phyloP scores from a whole-genome alignment of 2,113 vertebrate species.

The Platysternon megacephalum region DNA sequence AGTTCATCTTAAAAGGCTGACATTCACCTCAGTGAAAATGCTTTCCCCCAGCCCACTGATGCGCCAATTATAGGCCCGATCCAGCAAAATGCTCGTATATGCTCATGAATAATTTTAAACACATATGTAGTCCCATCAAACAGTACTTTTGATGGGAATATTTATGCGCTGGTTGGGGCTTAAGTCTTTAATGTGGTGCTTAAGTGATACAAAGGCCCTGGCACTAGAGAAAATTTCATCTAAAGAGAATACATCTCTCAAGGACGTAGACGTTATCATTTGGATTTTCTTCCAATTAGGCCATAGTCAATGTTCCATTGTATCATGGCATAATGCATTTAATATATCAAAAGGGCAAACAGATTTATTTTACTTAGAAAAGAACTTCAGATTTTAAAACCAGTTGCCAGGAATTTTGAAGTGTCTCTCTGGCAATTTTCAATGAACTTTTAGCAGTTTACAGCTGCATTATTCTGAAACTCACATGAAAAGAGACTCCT shows the following conservation, averaged over 20 bases:
- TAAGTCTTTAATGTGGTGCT: not conserved
- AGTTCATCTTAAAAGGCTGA: not conserved
- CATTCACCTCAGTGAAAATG: constrained; percentile 4
- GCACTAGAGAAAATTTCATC: constrained; percentile 10
- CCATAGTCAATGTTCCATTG: not conserved
- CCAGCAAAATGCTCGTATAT: not conserved
- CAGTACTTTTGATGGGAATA: not conserved
- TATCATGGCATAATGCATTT: not conserved
- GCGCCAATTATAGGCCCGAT: not conserved
- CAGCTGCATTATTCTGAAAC: not conserved
- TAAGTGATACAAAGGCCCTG: constrained; percentile 41
- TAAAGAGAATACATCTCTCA: not conserved
- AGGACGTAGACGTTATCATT: too few relatives aligned
- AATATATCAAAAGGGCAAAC: constrained; percentile 23
- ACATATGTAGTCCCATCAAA: constrained; percentile 11
- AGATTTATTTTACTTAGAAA: constrained; percentile 12
- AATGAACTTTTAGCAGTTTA: constrained; percentile 42
- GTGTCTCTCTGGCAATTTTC: constrained; percentile 30
- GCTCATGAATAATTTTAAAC: not conserved
- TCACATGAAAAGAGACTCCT: constrained; percentile 7
- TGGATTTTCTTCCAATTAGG: too few relatives aligned
- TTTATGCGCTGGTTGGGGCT: not conserved
- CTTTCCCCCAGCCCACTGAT: not conserved
- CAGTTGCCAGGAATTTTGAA: constrained; percentile 27
- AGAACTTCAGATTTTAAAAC: not conserved